Conservation (phyloP, 1,140 invertebrate genomes). For the Apolygus lucorum region DNA sequence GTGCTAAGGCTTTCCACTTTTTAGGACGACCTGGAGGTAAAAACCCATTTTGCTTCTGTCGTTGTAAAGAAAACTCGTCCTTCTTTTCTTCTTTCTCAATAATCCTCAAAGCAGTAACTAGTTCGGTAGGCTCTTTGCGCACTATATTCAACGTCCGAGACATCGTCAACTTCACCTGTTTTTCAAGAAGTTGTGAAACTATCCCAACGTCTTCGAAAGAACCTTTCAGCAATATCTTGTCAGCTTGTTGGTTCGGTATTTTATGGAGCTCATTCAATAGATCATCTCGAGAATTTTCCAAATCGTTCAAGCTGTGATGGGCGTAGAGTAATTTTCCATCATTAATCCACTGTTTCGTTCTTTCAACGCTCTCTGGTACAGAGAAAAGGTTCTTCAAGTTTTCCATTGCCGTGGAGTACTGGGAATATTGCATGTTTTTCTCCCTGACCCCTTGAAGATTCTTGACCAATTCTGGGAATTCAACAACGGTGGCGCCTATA, state of each 20-base stretch:
- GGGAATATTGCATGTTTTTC: constrained; percentile 87
- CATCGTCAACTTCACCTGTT: constrained; percentile 82
- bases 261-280: constrained; percentile 90
- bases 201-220: constrained; percentile 94
- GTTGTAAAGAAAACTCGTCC: constrained; percentile 66
- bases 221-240: constrained; percentile 83
- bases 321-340: constrained; percentile 92
- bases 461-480: constrained; percentile 60
- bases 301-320: constrained; percentile 69
- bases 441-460: constrained; percentile 76
- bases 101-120: constrained; percentile 91
- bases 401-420: constrained; percentile 95
- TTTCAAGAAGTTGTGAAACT: constrained; percentile 80
- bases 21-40: constrained; percentile 89
- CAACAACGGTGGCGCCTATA: constrained; percentile 40
- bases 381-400: constrained; percentile 98
- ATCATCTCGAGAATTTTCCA: constrained; percentile 94
- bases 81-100: constrained; percentile 94
- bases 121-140: constrained; percentile 86
- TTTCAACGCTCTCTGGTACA: constrained; percentile 90
- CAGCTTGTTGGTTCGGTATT: constrained; percentile 79
- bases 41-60: constrained; percentile 75
- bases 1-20: constrained; percentile 79
- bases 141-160: constrained; percentile 88
- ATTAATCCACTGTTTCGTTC: constrained; percentile 86